These are phyloP conservation scores for Hafferia zeledoni DNA, from an alignment of 2,797 vertebrate species.

Conservation along the genomic window DNA sequence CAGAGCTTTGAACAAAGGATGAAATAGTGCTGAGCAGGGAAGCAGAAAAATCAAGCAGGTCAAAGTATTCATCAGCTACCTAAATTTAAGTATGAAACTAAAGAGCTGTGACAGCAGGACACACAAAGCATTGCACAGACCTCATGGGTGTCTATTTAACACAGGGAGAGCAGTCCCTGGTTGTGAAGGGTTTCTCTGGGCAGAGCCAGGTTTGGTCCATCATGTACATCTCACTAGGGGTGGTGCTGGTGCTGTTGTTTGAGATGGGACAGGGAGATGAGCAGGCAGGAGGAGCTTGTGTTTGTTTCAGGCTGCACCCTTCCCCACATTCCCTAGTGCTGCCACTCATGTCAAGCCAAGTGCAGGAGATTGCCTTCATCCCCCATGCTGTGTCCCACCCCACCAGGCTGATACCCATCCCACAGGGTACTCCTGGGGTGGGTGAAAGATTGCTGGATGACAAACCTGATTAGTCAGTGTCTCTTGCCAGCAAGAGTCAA, in stretches of 20 bases:
- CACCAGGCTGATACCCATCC: neutral
- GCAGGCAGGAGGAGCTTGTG: neutral
- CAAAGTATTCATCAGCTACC: neutral
- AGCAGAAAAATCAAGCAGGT: neutral
- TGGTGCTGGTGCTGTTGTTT: neutral
- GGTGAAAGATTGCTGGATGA: neutral
- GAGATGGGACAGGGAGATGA: neutral
- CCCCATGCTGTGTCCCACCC: neutral
- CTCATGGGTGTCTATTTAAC: fast-evolving
- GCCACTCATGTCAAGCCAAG: neutral
- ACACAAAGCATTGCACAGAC: neutral
- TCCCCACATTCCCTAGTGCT: neutral
- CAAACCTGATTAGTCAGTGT: neutral
- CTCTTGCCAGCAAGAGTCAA: neutral
- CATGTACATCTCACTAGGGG: fast-evolving
- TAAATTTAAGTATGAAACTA: neutral
- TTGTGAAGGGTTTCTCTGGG: neutral
- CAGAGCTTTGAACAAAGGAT: neutral
- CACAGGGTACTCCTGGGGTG: neutral
- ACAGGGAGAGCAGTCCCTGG: neutral
- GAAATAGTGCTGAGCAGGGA: neutral
- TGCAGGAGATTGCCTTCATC: fast-evolving
- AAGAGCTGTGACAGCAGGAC: neutral
- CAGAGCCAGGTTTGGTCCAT: neutral
- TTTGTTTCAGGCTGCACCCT: neutral